These are phyloP conservation scores for Mythimna impura DNA, from an alignment of 2,888 invertebrate genomes.

Conservation along the genomic window DNA sequence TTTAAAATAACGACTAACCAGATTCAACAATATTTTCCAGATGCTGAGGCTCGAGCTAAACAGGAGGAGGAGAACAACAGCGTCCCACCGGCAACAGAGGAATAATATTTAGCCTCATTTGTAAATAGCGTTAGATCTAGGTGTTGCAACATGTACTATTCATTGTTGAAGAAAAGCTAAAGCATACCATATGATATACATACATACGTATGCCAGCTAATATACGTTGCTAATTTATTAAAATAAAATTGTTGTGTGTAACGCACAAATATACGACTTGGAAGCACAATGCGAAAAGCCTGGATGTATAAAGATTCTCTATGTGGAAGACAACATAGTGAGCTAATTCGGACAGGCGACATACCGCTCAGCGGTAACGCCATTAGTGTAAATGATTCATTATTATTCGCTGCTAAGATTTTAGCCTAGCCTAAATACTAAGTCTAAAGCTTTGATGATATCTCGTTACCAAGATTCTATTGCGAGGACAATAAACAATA, in stretches of 20 bases:
- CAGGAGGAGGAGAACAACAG: slow-evolving; percentile 83
- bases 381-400: slow-evolving; percentile 76
- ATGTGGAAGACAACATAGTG: slow-evolving; percentile 89
- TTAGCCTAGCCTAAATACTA: slow-evolving; percentile 70
- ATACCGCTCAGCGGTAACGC: slow-evolving; percentile 71
- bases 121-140: slow-evolving; percentile 87
- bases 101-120: slow-evolving; percentile 90
- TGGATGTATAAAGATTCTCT: slow-evolving; percentile 81
- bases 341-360: slow-evolving; percentile 78
- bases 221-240: slow-evolving; percentile 69
- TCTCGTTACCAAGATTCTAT: slow-evolving; percentile 56
- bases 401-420: slow-evolving; percentile 73
- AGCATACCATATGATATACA: slow-evolving; percentile 64
- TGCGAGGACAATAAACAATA: slow-evolving; percentile 42
- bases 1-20: slow-evolving; percentile 5
- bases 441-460: slow-evolving; percentile 65
- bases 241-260: slow-evolving; percentile 70
- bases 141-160: slow-evolving; percentile 84
- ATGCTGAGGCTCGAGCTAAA: slow-evolving; percentile 90
- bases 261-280: slow-evolving; percentile 81
- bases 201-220: slow-evolving; percentile 72
- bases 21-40: slow-evolving; percentile 73
- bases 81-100: slow-evolving; percentile 81
- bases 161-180: slow-evolving; percentile 83
- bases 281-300: slow-evolving; percentile 80